A percentile compares a stretch with the other conserved stretches of the same genome.
Evolutionary conservation across 1,140 invertebrate genomes (phyloP).

Genomic region (Brachionus calyciflorus): DNA sequence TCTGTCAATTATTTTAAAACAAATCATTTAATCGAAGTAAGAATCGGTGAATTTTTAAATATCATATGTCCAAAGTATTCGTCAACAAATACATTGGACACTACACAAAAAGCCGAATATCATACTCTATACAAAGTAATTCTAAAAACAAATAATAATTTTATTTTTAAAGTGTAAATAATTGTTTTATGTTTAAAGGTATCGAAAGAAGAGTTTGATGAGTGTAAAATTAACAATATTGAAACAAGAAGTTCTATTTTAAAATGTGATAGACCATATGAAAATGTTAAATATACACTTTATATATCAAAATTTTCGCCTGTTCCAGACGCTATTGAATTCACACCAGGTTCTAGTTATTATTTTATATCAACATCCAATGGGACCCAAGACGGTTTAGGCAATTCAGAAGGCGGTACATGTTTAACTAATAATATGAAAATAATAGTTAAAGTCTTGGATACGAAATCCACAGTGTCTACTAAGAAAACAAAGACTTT

Average conservation of each 20-base stretch:
- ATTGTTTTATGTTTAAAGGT: no score
- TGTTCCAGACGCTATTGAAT: constrained; percentile 42
- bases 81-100: neutral
- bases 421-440: constrained; percentile 32
- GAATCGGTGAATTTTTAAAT: constrained; percentile 47
- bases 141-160: neutral
- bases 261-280: constrained; percentile 32
- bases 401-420: constrained; percentile 6
- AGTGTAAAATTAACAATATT: constrained; percentile 31
- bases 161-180: neutral
- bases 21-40: constrained; percentile 39
- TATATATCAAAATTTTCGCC: constrained; percentile 46
- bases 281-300: constrained; percentile 37
- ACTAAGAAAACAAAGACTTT: neutral
- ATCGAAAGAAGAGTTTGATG: constrained; percentile 30
- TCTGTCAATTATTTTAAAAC: constrained; percentile 14
- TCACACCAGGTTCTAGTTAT: constrained; percentile 24
- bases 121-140: constrained; percentile 21
- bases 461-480: neutral
- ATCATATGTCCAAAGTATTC: constrained; percentile 38
- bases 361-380: constrained; percentile 40
- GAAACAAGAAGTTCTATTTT: neutral
- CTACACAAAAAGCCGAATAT: neutral
- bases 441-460: constrained; percentile 7
- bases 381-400: neutral